Base-by-base conservation (phyloP, 2,888 invertebrate species). In the Brachypalpus laphriformis region DNA sequence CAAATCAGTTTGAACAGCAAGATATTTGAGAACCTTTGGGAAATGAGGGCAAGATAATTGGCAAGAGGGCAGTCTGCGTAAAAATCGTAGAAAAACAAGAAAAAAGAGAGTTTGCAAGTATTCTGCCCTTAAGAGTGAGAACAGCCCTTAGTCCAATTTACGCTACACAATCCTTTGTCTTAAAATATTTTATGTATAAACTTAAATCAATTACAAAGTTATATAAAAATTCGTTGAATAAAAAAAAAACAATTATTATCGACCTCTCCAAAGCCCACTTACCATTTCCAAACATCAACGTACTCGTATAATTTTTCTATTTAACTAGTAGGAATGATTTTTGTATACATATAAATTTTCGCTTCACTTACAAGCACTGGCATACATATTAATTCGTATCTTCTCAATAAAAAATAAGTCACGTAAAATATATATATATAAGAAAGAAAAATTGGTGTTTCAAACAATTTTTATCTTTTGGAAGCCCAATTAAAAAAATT, bases 281-380 rank as follows among this genome's bases (percentile, higher is more conserved):
- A 63, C 28, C 28, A 47, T 18, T 45, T 63, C 16, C 31, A 9
- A 49, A 49, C 51, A 37, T 22, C 25, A 37, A 22, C 3, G 49
- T 61, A n/a, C n/a, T n/a, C n/a, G 16, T 47, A 59, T 47, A 3
- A n/a, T 34, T 34, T 34, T 61, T 72, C 18, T 68, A 54, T 18
- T 54, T 22, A 56, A 14, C 63, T 65, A 74, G 3, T 74, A 74
- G 74, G 74, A 74, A 74, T 74, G 74, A 18, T 31, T 65, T 74
- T 56, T 16, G 16, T 40, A 22, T 63, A 47, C 11, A 40, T 49
- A 59, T 40, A 14, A n/a, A 1, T 40, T 40, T 14, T 40, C 5
- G 1, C n/a, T 20, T 57, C 5, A 45, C 18, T 45, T 31, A 37
- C 11, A 51, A 45, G 20, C 5, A 11, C 20, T 28, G 18, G 7